Percentiles rank a stretch among this genome's conserved stretches.
Conservation (phyloP, 1,140 invertebrate genomes). For the Cylas formicarius region DNA sequence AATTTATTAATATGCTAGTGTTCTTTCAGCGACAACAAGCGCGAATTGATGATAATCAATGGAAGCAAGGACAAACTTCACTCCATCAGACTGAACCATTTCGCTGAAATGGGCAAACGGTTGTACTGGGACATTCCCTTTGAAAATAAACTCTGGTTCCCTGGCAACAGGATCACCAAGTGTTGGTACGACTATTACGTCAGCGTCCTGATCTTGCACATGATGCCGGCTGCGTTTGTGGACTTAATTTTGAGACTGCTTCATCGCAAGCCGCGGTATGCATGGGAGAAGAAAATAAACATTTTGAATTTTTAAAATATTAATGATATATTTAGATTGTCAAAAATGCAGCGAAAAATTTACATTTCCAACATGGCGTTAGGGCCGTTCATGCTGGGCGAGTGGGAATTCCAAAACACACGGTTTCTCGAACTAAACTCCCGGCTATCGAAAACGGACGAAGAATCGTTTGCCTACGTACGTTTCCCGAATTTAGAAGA, state of each 20-base stretch:
- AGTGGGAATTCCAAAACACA: slow-evolving; percentile 74
- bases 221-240: slow-evolving; percentile 61
- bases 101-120: slow-evolving; percentile 47
- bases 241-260: slow-evolving; percentile 53
- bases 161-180: slow-evolving; percentile 46
- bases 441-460: slow-evolving; percentile 54
- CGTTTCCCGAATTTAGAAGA: not conserved
- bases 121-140: slow-evolving; percentile 53
- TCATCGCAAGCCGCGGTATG: slow-evolving; percentile 68
- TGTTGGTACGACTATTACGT: slow-evolving; percentile 47
- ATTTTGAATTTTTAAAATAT: slow-evolving; percentile 4
- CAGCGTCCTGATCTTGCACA: slow-evolving; percentile 54
- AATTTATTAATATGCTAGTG: not conserved
- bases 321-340: slow-evolving; percentile 53
- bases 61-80: slow-evolving; percentile 56
- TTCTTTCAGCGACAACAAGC: slow-evolving; percentile 5
- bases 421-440: slow-evolving; percentile 53
- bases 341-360: slow-evolving; percentile 74
- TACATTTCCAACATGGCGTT: slow-evolving; percentile 68
- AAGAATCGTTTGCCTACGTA: slow-evolving; percentile 14
- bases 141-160: slow-evolving; percentile 60
- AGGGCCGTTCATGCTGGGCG: slow-evolving; percentile 66
- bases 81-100: slow-evolving; percentile 56
- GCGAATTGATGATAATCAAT: slow-evolving; percentile 51
- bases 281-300: slow-evolving; percentile 23